Conservation (phyloP, 2,888 invertebrate genomes). For the Proisotoma minuta region DNA sequence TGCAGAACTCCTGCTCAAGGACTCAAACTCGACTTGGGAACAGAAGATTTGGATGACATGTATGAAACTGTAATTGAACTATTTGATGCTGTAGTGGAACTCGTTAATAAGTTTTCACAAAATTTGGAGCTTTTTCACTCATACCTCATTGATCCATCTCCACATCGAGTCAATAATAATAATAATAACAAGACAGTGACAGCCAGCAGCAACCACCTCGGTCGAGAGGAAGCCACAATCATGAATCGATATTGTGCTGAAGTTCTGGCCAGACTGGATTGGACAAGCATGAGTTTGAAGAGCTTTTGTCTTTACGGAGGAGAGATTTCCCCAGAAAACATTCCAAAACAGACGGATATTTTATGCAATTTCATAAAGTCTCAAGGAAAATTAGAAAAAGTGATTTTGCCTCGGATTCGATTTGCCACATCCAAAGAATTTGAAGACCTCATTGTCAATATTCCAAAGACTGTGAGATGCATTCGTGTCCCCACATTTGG, state of each 20-base stretch:
- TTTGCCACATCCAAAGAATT: neutral
- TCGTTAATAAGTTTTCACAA: neutral
- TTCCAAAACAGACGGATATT: slow-evolving; percentile 2
- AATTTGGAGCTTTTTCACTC: slow-evolving; percentile 8
- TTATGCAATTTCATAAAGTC: neutral
- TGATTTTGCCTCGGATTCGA: slow-evolving; percentile 10
- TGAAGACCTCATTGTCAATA: neutral
- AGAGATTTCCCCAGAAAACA: neutral
- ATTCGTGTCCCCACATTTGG: slow-evolving; percentile 14
- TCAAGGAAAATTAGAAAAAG: slow-evolving; percentile 7
- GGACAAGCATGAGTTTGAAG: neutral
- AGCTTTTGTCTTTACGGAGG: slow-evolving; percentile 18
- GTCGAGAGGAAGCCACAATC: neutral
- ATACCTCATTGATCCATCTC: slow-evolving; percentile 8
- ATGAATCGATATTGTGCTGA: slow-evolving; percentile 6
- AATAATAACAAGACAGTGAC: neutral
- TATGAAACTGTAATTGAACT: slow-evolving; percentile 11
- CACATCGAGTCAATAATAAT: neutral
- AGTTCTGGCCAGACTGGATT: neutral
- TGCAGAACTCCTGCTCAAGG: slow-evolving; percentile 6
- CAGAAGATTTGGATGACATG: slow-evolving; percentile 8
- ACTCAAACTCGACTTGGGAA: slow-evolving; percentile 4
- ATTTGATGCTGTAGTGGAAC: slow-evolving; percentile 3
- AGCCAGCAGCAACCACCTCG: neutral
- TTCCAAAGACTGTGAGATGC: slow-evolving; percentile 4